Evolutionary conservation across 2,113 vertebrate species (phyloP).

Genomic region (Sphaerodactylus townsendi): DNA sequence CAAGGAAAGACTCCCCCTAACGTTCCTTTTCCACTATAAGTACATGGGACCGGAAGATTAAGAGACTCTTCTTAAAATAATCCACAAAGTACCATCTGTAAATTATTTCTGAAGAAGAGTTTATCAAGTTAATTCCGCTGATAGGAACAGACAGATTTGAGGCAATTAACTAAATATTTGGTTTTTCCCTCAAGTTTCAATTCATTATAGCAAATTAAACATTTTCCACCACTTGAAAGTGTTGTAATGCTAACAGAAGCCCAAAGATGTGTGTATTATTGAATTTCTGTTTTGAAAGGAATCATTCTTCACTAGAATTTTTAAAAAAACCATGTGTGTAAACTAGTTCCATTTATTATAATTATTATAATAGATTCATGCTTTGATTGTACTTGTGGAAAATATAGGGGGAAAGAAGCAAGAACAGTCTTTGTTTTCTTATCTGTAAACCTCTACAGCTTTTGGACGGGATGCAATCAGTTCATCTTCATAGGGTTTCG

Average conservation of each 20-base stretch:
- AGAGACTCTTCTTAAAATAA: constrained; percentile 52
- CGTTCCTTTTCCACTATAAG: constrained; percentile 54
- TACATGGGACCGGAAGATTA: constrained; percentile 15
- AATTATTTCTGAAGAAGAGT: constrained; percentile 72
- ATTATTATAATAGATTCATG: not conserved
- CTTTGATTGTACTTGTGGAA: not conserved
- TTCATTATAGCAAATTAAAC: constrained; percentile 74
- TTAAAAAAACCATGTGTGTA: not conserved
- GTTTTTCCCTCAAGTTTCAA: constrained; percentile 62
- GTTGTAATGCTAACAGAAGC: constrained; percentile 43
- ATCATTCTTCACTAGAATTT: not conserved
- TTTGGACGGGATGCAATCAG: not conserved
- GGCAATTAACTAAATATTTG: constrained; percentile 77
- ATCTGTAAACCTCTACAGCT: not conserved
- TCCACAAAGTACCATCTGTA: constrained; percentile 62
- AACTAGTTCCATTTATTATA: not conserved
- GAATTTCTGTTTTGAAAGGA: not conserved
- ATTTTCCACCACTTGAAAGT: constrained; percentile 73
- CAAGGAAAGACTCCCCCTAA: constrained; percentile 50
- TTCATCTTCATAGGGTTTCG: not conserved
- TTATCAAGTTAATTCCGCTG: constrained; percentile 71
- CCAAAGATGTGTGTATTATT: constrained; percentile 15
- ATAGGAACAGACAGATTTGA: constrained; percentile 72
- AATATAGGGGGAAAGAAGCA: not conserved
- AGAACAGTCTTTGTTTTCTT: not conserved